phyloP scores from a whole-genome alignment of 2,888 invertebrate species.

The Heteropelma amictum region DNA sequence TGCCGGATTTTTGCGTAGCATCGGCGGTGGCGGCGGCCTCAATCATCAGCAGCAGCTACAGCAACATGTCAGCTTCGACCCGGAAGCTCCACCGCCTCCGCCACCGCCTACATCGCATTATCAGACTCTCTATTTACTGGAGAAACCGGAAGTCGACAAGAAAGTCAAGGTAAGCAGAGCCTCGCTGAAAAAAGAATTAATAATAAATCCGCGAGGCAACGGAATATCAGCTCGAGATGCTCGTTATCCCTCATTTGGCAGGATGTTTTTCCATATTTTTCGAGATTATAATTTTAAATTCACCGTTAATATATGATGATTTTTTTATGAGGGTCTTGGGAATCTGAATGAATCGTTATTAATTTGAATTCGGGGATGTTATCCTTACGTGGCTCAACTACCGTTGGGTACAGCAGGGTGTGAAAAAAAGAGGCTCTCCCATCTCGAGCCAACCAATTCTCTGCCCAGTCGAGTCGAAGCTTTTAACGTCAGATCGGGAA shows the following conservation, averaged over 20 bases:
- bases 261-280: no score
- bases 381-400: no score
- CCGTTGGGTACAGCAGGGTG: no score
- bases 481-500: slow-evolving; percentile 49
- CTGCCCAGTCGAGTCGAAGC: slow-evolving; percentile 5
- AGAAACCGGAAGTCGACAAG: slow-evolving; percentile 84
- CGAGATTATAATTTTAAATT: no score
- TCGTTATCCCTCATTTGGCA: no score
- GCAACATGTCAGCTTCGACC: slow-evolving; percentile 75
- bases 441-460: background rate
- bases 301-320: no score
- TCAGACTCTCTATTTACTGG: slow-evolving; percentile 79
- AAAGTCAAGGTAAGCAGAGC: slow-evolving; percentile 85
- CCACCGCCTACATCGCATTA: slow-evolving; percentile 78
- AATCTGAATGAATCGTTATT: no score
- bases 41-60: slow-evolving; percentile 53
- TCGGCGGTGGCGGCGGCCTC: slow-evolving; percentile 64
- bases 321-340: background rate
- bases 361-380: no score
- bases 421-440: slow-evolving; percentile 9
- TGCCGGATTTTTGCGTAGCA: slow-evolving; percentile 67
- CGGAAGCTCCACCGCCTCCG: slow-evolving; percentile 80
- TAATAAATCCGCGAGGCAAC: no score
- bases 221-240: no score
- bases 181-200: background rate